These are phyloP conservation scores for Corythaeola cristata DNA, from an alignment of 2,113 vertebrate genomes.

Conservation along the genomic window DNA sequence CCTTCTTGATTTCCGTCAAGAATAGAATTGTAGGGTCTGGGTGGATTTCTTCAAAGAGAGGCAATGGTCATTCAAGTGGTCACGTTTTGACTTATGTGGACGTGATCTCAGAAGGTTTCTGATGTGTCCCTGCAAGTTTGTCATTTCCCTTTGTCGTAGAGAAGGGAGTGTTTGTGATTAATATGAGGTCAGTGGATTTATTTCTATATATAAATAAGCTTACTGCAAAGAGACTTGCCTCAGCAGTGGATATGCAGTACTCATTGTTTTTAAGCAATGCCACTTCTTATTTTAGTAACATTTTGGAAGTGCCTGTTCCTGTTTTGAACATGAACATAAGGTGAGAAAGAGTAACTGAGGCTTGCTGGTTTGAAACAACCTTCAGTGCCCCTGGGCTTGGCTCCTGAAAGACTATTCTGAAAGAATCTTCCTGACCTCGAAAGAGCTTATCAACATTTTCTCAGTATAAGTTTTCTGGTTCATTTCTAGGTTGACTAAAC, in stretches of 20 bases:
- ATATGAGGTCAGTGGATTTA: not conserved
- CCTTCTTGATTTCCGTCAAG: not conserved
- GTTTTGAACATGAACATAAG: not conserved
- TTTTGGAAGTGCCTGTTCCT: not conserved
- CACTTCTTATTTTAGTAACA: conserved; percentile 35
- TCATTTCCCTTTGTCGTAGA: conserved; percentile 10
- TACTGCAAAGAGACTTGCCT: not conserved
- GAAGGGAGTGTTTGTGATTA: not conserved
- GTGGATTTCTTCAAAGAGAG: not conserved
- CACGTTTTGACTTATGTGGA: not conserved
- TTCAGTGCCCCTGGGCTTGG: not conserved
- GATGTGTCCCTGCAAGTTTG: not conserved
- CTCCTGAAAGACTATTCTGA: not conserved
- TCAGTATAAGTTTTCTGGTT: not conserved
- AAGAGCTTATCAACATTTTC: not conserved
- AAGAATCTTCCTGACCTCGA: not conserved
- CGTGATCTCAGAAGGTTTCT: not conserved
- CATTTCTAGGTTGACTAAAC: not conserved
- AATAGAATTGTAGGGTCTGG: not conserved
- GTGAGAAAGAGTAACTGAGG: not conserved
- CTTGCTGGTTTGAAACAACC: not conserved
- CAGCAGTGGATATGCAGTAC: not conserved
- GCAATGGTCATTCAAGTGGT: not conserved
- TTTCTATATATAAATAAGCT: conserved; percentile 27
- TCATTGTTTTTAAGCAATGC: conserved; percentile 26